A percentile compares a stretch with the other conserved stretches of the same genome.
phyloP scores from a whole-genome alignment of 2,797 vertebrate genomes.

The Betta splendens region DNA sequence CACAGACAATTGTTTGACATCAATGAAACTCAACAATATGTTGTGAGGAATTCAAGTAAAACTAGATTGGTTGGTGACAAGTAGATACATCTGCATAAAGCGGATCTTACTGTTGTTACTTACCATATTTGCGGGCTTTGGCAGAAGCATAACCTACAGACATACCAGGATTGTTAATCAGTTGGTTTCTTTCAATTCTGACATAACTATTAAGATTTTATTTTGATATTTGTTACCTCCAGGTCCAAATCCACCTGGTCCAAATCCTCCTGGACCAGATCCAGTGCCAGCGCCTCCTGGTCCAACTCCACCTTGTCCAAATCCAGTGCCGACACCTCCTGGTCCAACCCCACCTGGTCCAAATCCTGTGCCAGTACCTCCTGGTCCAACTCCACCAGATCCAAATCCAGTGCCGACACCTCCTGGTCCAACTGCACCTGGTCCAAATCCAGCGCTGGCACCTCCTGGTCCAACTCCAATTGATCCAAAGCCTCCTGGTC shows the following conservation, averaged over 20 bases:
- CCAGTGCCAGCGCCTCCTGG: conserved; percentile 18
- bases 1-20: too few species aligned
- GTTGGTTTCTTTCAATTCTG: neutral
- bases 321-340: conserved; percentile 26
- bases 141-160: conserved; percentile 72
- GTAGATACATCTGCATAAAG: too few species aligned
- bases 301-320: conserved; percentile 24
- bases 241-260: conserved; percentile 26
- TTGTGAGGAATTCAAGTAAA: too few species aligned
- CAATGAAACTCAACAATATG: too few species aligned
- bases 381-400: conserved; percentile 27
- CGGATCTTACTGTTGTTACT: conserved; percentile 23
- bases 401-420: conserved; percentile 34
- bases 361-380: conserved; percentile 21
- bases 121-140: conserved; percentile 82
- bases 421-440: conserved; percentile 34
- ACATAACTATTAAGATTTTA: neutral
- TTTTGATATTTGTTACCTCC: conserved; percentile 6
- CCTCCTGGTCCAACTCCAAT: conserved; percentile 41
- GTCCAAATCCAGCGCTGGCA: conserved; percentile 26
- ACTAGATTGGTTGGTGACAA: too few species aligned
- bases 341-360: conserved; percentile 28
- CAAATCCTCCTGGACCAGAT: conserved; percentile 24
- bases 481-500: conserved; percentile 53
- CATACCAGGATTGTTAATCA: neutral